These are phyloP conservation scores for Quiscalus mexicanus DNA, from an alignment of 2,113 vertebrate genomes.

Conservation along the genomic window DNA sequence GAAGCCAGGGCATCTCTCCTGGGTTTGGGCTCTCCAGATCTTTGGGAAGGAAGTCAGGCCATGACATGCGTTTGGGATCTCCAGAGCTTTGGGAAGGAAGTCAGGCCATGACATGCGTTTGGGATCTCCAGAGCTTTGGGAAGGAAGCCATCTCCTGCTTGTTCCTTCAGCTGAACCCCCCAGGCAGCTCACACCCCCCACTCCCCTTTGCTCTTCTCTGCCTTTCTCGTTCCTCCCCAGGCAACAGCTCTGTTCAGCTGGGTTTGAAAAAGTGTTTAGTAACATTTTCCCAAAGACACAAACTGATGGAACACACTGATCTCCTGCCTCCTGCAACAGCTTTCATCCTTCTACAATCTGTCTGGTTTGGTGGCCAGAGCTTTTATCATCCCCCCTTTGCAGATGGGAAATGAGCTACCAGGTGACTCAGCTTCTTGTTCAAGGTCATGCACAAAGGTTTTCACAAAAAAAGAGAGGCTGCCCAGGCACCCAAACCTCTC, in stretches of 20 bases:
- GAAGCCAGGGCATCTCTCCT: too few species aligned
- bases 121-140: not conserved
- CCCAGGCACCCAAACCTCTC: not conserved
- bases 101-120: not conserved
- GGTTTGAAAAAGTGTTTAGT: not conserved
- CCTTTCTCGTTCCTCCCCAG: not conserved
- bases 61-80: too few species aligned
- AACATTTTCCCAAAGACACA: not conserved
- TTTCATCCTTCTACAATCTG: not conserved
- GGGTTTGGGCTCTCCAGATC: too few species aligned
- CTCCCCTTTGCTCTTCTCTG: not conserved
- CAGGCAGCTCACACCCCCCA: too few species aligned
- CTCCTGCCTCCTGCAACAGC: not conserved
- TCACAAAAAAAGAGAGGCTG: not conserved
- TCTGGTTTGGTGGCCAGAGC: not conserved
- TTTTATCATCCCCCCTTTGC: not conserved
- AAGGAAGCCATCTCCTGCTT: not conserved
- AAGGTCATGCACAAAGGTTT: rapidly evolving
- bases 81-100: too few species aligned
- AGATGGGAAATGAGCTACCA: not conserved
- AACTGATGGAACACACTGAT: not conserved
- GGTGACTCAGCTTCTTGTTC: not conserved
- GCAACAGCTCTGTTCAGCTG: not conserved
- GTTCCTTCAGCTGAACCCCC: not conserved
- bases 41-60: too few species aligned